Evolutionary conservation across 2,113 vertebrate species (phyloP).

Genomic region (Helogale parvula): DNA sequence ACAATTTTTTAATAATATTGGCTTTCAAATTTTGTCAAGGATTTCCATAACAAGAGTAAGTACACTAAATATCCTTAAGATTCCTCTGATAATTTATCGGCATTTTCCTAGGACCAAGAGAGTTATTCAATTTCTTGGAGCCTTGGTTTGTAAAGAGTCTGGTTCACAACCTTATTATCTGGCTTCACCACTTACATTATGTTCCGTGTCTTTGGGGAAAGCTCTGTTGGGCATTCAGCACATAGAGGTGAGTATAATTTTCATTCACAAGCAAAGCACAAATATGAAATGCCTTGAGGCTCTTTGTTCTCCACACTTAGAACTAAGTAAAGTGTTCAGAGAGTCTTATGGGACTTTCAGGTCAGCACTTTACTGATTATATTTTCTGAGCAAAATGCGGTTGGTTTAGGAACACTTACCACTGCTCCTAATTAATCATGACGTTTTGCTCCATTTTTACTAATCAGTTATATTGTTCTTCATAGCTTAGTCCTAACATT

Average conservation of each 20-base stretch:
- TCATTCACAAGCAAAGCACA: not conserved
- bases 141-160: not conserved
- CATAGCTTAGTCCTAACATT: not conserved
- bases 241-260: slow-evolving; percentile 29
- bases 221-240: not conserved
- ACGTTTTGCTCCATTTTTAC: not conserved
- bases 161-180: not conserved
- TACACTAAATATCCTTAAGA: not conserved
- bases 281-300: not conserved
- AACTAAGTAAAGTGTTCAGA: not conserved
- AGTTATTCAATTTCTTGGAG: not conserved
- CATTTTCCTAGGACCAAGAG: not conserved
- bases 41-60: not conserved
- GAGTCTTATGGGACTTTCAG: not conserved
- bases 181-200: not conserved
- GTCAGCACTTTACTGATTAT: not conserved
- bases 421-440: not conserved
- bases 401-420: not conserved
- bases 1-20: not conserved
- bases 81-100: not conserved
- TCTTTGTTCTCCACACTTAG: not conserved
- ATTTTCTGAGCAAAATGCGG: slow-evolving; percentile 26
- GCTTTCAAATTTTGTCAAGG: not conserved
- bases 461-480: not conserved
- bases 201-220: not conserved